phyloP scores from a whole-genome alignment of 1,140 invertebrate species.

The Metaphire vulgaris region DNA sequence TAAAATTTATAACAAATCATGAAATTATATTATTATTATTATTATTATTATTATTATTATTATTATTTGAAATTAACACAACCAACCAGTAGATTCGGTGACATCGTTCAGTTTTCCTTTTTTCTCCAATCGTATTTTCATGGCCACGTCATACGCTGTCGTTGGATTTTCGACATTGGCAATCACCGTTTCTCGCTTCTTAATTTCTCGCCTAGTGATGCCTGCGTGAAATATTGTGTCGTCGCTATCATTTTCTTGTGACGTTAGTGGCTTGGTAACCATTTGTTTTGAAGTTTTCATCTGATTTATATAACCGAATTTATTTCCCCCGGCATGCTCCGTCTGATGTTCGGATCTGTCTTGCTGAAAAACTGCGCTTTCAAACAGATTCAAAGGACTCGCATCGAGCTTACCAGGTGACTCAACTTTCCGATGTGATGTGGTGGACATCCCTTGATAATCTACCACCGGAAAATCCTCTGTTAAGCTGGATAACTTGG shows the following conservation, averaged over 20 bases:
- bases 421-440: not conserved
- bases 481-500: not conserved
- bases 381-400: not conserved
- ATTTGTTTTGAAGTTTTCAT: not conserved
- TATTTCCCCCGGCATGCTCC: not conserved
- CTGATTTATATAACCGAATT: not conserved
- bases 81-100: constrained; percentile 15
- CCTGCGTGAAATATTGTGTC: not conserved
- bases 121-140: constrained; percentile 33
- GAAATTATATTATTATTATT: no score
- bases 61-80: not conserved
- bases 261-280: not conserved
- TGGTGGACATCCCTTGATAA: not conserved
- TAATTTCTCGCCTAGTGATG: constrained; percentile 6
- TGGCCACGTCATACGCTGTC: constrained; percentile 34
- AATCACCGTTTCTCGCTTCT: constrained; percentile 21
- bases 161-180: constrained; percentile 19
- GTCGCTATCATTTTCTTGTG: not conserved
- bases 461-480: not conserved
- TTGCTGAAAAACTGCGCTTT: constrained; percentile 12
- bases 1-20: no score
- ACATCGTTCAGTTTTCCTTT: not conserved
- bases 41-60: no score
- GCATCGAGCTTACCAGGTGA: not conserved
- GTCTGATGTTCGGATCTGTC: no score